Percentiles rank a stretch among this genome's conserved stretches.
phyloP scores from a whole-genome alignment of 2,797 vertebrate species.

The Enteromius treurensis region DNA sequence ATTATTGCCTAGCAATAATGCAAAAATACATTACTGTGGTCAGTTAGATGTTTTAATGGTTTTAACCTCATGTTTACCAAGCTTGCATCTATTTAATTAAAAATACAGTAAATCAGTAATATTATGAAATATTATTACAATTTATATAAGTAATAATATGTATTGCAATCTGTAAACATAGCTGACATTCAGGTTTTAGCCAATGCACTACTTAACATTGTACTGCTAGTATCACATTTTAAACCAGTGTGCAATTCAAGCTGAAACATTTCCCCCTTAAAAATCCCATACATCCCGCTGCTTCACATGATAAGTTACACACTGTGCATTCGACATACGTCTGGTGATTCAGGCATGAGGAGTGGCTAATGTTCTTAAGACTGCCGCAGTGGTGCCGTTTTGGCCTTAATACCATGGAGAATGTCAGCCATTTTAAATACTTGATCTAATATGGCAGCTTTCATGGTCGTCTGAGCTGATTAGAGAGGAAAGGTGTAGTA shows the following conservation, averaged over 20 bases:
- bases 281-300: constrained; percentile 2
- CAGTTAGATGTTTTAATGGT: neutral
- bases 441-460: constrained; percentile 43
- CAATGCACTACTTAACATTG: neutral
- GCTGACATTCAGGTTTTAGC: neutral
- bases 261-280: neutral
- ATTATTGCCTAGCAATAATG: neutral
- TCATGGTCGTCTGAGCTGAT: constrained; percentile 48
- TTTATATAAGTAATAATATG: too few relatives aligned
- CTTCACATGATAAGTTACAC: constrained; percentile 30
- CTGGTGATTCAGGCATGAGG: constrained; percentile 37
- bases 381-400: constrained; percentile 25
- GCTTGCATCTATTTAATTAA: neutral
- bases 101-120: neutral
- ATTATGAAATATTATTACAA: neutral
- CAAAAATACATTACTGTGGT: neutral
- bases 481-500: constrained; percentile 37
- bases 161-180: neutral
- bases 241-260: neutral
- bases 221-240: neutral
- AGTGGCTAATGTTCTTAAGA: constrained; percentile 40
- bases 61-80: neutral
- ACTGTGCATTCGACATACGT: constrained; percentile 3
- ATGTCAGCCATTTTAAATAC: constrained; percentile 53
- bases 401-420: constrained; percentile 44